Conservation (phyloP, 1,140 invertebrate genomes). For the Nasonia giraulti region DNA sequence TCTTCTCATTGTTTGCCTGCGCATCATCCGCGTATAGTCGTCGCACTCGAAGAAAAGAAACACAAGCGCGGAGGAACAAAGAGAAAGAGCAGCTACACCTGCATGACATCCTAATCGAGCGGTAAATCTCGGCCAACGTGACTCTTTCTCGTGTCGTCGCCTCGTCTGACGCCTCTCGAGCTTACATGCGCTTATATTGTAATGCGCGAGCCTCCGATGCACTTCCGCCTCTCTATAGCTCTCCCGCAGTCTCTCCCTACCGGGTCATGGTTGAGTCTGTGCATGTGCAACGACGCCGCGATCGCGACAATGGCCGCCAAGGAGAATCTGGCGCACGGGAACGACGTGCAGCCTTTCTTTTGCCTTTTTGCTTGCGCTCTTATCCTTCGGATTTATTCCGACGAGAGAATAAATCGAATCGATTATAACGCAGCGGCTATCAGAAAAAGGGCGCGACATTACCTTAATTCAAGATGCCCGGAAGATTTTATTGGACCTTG, state of each 20-base stretch:
- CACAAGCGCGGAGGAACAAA: background rate
- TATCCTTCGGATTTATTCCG: too few relatives aligned
- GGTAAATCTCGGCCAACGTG: slow-evolving; percentile 32
- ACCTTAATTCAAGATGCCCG: too few relatives aligned
- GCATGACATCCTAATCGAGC: slow-evolving; percentile 45
- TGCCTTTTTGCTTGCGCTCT: background rate
- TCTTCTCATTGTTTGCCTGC: too few relatives aligned
- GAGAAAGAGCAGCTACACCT: slow-evolving; percentile 6
- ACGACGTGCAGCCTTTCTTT: background rate
- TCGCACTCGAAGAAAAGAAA: too few relatives aligned
- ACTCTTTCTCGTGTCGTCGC: background rate
- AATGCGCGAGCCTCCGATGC: background rate
- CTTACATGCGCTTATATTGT: background rate
- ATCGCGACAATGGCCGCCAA: background rate
- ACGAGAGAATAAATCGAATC: too few relatives aligned
- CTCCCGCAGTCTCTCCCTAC: too few relatives aligned
- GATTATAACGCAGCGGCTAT: too few relatives aligned
- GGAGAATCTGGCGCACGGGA: background rate
- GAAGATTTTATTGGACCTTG: too few relatives aligned
- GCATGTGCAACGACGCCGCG: too few relatives aligned
- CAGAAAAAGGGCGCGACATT: too few relatives aligned
- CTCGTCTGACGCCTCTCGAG: background rate
- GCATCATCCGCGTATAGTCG: too few relatives aligned
- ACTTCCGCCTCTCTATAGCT: background rate
- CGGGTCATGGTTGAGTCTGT: background rate